Evolutionary conservation across 92 coral and sea anemone species (phyloP).

Genomic region (Chrysogorgia sp.): DNA sequence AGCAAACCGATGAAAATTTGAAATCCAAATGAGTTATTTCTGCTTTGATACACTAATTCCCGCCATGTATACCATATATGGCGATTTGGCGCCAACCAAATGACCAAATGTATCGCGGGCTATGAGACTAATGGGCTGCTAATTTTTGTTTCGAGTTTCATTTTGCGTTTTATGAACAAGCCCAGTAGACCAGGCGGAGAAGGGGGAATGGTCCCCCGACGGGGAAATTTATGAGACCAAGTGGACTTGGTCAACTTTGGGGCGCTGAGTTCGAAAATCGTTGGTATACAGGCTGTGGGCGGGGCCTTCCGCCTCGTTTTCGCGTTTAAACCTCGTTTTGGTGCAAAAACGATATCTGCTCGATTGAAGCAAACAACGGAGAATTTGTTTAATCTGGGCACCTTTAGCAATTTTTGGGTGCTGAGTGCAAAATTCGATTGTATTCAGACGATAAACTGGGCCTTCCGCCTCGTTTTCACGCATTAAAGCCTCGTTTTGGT

Average conservation of each 20-base stretch:
- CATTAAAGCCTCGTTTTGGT: too few species aligned
- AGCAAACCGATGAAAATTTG: too few species aligned
- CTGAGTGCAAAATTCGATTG: neutral
- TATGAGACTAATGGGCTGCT: too few species aligned
- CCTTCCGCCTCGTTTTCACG: too few species aligned
- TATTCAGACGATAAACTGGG: too few species aligned
- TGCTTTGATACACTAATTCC: too few species aligned
- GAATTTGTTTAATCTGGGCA: neutral
- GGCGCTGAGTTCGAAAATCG: conserved; percentile 14
- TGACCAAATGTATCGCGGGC: too few species aligned
- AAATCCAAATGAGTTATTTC: too few species aligned
- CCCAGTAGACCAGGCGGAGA: conserved; percentile 15
- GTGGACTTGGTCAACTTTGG: conserved; percentile 12
- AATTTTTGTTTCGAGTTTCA: too few species aligned
- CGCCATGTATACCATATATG: too few species aligned
- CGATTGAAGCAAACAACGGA: neutral
- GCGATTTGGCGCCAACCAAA: too few species aligned
- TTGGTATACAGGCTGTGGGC: conserved; percentile 12
- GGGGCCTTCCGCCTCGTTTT: conserved; percentile 26
- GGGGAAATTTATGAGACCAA: conserved; percentile 12
- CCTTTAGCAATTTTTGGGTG: neutral
- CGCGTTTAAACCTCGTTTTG: neutral
- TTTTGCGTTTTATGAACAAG: too few species aligned
- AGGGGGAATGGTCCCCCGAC: conserved; percentile 24
- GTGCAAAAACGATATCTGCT: conserved; percentile 7